A percentile compares a stretch with the other conserved stretches of the same genome.
Conservation (phyloP, 2,113 vertebrate genomes). For the Capreolus pygargus region DNA sequence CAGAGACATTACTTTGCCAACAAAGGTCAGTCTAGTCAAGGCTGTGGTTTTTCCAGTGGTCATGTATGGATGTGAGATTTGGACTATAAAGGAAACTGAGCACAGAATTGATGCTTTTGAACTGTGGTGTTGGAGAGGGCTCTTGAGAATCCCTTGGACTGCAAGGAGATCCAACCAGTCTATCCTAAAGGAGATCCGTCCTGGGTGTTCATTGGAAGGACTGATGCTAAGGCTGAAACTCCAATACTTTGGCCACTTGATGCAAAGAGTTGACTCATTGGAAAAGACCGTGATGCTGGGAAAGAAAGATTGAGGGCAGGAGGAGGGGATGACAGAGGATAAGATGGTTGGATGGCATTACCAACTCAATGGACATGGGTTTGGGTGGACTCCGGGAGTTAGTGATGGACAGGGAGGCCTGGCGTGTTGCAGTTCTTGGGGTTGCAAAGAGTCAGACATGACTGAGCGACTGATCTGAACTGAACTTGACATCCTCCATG, state of each 20-base stretch:
- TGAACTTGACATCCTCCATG: not conserved
- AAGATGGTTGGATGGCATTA: not conserved
- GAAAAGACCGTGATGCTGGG: not conserved
- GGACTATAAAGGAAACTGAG: not conserved
- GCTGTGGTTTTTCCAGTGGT: not conserved
- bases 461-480: not conserved
- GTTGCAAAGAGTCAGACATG: rapidly evolving
- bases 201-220: not conserved
- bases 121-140: not conserved
- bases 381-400: not conserved
- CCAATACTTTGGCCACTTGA: not conserved
- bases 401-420: not conserved
- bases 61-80: not conserved
- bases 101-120: rapidly evolving
- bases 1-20: not conserved
- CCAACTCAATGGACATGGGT: not conserved
- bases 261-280: not conserved
- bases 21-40: rapidly evolving
- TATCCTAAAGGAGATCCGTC: not conserved
- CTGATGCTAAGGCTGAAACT: not conserved
- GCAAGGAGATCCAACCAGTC: not conserved
- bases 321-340: not conserved
- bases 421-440: rapidly evolving
- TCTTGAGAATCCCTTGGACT: not conserved
- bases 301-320: not conserved